These are phyloP conservation scores for Acleris cristana DNA, from an alignment of 2,888 invertebrate species.

Conservation along the genomic window DNA sequence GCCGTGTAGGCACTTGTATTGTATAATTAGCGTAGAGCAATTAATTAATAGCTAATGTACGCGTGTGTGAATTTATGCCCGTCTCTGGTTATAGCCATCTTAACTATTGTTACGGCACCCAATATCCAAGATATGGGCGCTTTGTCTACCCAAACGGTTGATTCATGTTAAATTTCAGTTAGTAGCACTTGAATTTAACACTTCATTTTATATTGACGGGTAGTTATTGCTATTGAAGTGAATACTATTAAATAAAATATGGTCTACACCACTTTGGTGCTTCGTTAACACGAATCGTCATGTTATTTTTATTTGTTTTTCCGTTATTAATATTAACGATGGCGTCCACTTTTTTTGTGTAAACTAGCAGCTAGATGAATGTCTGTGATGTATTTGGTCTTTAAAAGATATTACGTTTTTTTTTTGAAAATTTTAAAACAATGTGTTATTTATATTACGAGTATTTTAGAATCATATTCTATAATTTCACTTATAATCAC, in stretches of 20 bases:
- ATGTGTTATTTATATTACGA: too few relatives aligned
- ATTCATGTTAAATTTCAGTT: constrained; percentile 29
- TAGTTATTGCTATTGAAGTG: background rate
- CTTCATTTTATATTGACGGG: background rate
- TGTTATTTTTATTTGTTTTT: too few relatives aligned
- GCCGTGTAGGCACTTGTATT: constrained; percentile 68
- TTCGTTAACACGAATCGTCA: background rate
- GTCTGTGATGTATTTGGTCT: too few relatives aligned
- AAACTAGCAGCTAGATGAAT: too few relatives aligned
- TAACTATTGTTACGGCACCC: constrained; percentile 38
- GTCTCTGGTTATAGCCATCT: constrained; percentile 35
- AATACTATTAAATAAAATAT: background rate
- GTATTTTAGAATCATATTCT: too few relatives aligned
- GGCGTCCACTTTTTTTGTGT: too few relatives aligned
- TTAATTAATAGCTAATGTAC: constrained; percentile 78
- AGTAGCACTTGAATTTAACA: constrained; percentile 3
- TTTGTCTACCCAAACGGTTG: constrained; percentile 28
- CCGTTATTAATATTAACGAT: too few relatives aligned
- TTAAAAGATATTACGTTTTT: too few relatives aligned
- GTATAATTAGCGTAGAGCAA: constrained; percentile 76
- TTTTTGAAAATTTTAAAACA: too few relatives aligned
- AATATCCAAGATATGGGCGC: constrained; percentile 32
- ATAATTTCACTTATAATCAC: too few relatives aligned
- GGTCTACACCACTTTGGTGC: background rate
- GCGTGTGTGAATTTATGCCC: constrained; percentile 59